Percentiles rank a stretch among this genome's conserved stretches.
Conservation (phyloP, 2,113 vertebrate species). For the Neomonachus schauinslandi region DNA sequence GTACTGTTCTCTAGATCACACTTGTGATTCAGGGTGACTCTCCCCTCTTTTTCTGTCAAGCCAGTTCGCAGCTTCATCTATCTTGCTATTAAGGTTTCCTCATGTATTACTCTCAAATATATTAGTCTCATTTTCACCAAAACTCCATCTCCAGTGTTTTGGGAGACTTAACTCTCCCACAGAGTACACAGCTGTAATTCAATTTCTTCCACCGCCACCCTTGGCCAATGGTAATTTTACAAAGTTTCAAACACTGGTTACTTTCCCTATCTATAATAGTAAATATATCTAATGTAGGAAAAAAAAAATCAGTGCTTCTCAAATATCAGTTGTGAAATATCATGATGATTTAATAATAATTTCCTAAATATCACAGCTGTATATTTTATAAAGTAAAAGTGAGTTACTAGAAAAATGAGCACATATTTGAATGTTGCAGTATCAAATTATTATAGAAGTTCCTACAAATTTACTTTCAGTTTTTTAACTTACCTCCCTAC, state of each 20-base stretch:
- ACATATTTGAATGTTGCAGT: not conserved
- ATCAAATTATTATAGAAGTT: not conserved
- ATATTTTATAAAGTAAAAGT: not conserved
- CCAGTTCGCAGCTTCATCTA: not conserved
- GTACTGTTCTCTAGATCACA: not conserved
- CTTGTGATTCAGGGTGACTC: not conserved
- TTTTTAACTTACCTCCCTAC: not conserved
- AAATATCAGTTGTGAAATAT: slow-evolving; percentile 10
- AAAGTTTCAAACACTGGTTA: slow-evolving; percentile 23
- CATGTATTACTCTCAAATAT: not conserved
- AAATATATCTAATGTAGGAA: not conserved
- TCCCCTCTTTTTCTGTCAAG: not conserved
- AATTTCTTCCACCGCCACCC: not conserved
- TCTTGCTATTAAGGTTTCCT: not conserved
- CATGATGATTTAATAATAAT: not conserved
- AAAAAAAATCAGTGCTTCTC: slow-evolving; percentile 9
- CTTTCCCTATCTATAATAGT: not conserved
- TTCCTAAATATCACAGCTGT: not conserved
- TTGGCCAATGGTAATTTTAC: not conserved
- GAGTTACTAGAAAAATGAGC: not conserved
- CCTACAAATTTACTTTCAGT: not conserved
- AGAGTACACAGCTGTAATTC: not conserved
- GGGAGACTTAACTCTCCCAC: not conserved
- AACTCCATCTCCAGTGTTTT: not conserved
- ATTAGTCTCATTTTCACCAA: slow-evolving; percentile 44